Conservation (phyloP, 2,113 vertebrate genomes). For the Mesoclemmys tuberculata region DNA sequence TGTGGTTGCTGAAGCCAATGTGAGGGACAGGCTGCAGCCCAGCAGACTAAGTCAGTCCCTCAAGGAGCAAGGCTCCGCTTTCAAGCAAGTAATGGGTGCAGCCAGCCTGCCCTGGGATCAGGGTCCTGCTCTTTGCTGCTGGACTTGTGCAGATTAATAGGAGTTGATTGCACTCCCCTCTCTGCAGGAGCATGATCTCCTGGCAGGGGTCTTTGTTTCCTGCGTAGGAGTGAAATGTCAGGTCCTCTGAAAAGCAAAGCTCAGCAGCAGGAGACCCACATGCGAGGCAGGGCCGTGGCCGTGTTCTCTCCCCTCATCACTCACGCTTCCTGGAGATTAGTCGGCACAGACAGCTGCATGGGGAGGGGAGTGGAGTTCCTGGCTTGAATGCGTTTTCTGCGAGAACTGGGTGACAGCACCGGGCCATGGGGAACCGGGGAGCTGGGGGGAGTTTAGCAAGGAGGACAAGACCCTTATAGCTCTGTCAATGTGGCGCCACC, state of each 20-base stretch:
- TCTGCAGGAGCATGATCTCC: neutral
- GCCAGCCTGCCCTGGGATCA: neutral
- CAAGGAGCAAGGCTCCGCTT: neutral
- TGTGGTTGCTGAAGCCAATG: neutral
- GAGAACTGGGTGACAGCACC: neutral
- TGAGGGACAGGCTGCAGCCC: rapidly evolving
- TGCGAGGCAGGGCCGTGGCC: neutral
- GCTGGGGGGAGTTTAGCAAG: neutral
- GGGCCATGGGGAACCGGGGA: neutral
- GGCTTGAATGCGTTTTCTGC: neutral
- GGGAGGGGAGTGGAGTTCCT: neutral
- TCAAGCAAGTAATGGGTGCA: rapidly evolving
- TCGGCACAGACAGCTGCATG: neutral
- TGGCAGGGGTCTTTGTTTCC: neutral
- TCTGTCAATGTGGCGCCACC: neutral
- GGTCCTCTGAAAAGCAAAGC: neutral
- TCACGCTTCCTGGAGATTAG: neutral
- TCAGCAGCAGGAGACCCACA: neutral
- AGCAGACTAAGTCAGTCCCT: neutral
- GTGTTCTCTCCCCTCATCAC: neutral
- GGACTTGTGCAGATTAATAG: neutral
- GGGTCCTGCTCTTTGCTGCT: neutral
- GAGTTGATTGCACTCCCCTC: neutral
- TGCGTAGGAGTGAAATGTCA: neutral
- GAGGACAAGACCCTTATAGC: neutral